Base-by-base conservation (phyloP, 2,113 vertebrate species). In the Panthera tigris region DNA sequence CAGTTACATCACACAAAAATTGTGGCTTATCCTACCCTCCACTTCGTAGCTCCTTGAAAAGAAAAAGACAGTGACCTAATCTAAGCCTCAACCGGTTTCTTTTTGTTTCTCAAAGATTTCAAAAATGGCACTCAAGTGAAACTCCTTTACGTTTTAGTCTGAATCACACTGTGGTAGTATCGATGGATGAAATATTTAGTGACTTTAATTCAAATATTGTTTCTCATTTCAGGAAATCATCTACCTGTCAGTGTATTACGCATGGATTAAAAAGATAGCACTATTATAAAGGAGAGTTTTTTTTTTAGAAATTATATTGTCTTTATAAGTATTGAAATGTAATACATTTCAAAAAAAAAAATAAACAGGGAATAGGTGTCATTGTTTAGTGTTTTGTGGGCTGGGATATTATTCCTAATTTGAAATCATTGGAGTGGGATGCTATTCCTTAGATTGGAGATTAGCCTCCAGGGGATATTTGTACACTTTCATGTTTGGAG, bases 401-500 rank as follows among this genome's bases (percentile, higher is more conserved):
- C 50, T 0, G 0, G 12, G 21, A 76, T 55, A 23, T 48, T 95
- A 80, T 94, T 89, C 95, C 73, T 39, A 23, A 97, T 94, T 82
- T 18, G 94, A 92, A 97, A 57, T 97, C 86, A 87, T 29, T 16
- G 31, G 52, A 83, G n/a, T 81, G 95, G 73, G 83, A 95, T 89
- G 97, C 33, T 65, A 80, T 96, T 65, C 86, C 92, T 50, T 79
- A 63, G 94, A 27, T 0, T 95, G 84, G 91, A 78, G 90, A 93
- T 68, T 2, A 33, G 45, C 68, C 88, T 82, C 92, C 92, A 87
- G 97, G 98, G 78, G 41, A 74, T 95, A 68, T 91, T 71, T 97
- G 96, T 50, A 76, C 68, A 83, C 71, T 87, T 69, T 91, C 48
- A 84, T 66, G 87, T 95, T 96, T 94, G 78, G 91, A 21, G 5